Evolutionary conservation across 2,888 invertebrate genomes (phyloP).

Genomic region (Alsophila aescularia): DNA sequence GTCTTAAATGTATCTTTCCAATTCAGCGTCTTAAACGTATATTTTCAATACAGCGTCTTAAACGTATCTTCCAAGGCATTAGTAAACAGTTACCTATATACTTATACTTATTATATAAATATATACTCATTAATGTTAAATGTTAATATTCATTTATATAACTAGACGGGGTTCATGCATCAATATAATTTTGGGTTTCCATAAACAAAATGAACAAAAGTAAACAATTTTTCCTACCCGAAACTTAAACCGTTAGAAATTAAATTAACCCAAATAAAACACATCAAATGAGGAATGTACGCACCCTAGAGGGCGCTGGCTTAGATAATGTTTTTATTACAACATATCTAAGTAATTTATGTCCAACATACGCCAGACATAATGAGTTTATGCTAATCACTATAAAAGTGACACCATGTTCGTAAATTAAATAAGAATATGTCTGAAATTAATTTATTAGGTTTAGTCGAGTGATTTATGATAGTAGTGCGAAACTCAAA

Average conservation of each 20-base stretch:
- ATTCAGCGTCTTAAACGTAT: no score
- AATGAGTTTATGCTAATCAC: slow-evolving; percentile 78
- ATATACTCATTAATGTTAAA: no score
- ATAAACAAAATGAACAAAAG: no score
- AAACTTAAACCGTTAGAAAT: slow-evolving; percentile 5
- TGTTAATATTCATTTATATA: no score
- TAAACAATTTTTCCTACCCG: neutral
- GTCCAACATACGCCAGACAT: slow-evolving; percentile 48
- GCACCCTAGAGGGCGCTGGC: slow-evolving; percentile 62
- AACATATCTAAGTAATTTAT: slow-evolving; percentile 78
- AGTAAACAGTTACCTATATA: no score
- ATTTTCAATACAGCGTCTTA: no score
- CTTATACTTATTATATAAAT: no score
- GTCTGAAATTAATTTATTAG: slow-evolving; percentile 33
- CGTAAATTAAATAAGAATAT: slow-evolving; percentile 37
- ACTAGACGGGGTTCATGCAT: no score
- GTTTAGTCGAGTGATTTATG: slow-evolving; percentile 27
- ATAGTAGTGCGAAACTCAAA: slow-evolving; percentile 13
- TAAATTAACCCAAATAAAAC: slow-evolving; percentile 39
- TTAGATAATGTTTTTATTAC: slow-evolving; percentile 69
- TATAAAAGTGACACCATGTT: slow-evolving; percentile 58
- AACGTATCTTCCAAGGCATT: no score
- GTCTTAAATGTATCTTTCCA: no score
- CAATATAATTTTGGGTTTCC: no score
- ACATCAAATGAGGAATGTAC: slow-evolving; percentile 37